phyloP scores from a whole-genome alignment of 2,113 vertebrate genomes.

The Tinamus guttatus region DNA sequence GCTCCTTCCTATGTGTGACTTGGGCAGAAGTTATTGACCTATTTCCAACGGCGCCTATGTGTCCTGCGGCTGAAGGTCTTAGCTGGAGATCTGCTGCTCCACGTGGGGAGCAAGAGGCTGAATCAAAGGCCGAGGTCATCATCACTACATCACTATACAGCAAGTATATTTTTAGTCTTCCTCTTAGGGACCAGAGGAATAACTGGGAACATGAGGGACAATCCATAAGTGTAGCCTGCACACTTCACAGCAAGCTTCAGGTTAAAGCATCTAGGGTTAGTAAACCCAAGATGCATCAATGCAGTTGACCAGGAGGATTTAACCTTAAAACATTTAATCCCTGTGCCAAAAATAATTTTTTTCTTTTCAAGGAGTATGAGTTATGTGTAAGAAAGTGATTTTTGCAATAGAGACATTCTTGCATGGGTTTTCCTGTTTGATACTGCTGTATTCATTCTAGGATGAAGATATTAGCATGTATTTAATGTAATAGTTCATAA shows the following conservation, averaged over 20 bases:
- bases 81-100: constrained; percentile 5
- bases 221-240: constrained; percentile 47
- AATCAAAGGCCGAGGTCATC: constrained; percentile 50
- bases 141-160: constrained; percentile 5
- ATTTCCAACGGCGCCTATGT: neutral
- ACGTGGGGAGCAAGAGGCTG: neutral
- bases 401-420: neutral
- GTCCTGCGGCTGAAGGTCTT: constrained; percentile 51
- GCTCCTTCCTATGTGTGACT: neutral
- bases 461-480: neutral
- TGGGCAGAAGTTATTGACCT: neutral
- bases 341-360: neutral
- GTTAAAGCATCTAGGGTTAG: constrained; percentile 60
- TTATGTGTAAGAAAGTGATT: neutral
- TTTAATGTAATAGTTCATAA: constrained; percentile 5
- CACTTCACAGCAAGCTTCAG: constrained; percentile 45
- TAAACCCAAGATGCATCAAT: neutral
- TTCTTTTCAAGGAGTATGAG: neutral
- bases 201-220: constrained; percentile 49
- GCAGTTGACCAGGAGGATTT: neutral
- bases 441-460: neutral
- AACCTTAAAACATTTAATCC: neutral
- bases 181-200: constrained; percentile 18
- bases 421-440: neutral
- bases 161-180: constrained; percentile 51